Conservation (phyloP, 1,140 invertebrate genomes). For the Epicauta chinensis region DNA sequence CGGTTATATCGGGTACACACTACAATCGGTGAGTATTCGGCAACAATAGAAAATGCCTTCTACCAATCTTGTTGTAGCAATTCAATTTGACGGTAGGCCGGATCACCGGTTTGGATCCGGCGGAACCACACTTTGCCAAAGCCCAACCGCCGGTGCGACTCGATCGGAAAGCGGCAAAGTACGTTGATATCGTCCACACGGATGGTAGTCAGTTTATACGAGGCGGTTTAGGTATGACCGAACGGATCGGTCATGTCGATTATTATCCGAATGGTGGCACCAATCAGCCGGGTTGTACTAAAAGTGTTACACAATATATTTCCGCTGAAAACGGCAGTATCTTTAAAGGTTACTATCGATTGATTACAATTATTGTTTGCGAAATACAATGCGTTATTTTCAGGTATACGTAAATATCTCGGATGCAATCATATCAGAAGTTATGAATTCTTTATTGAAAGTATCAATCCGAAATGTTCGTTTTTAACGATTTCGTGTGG, state of each 20-base stretch:
- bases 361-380: no score
- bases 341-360: no score
- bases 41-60: not conserved
- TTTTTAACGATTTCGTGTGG: slow-evolving; percentile 71
- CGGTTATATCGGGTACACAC: slow-evolving; percentile 72
- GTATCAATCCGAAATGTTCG: slow-evolving; percentile 66
- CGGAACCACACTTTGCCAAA: slow-evolving; percentile 85
- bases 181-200: slow-evolving; percentile 84
- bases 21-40: slow-evolving; percentile 49
- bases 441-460: slow-evolving; percentile 80
- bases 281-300: slow-evolving; percentile 78
- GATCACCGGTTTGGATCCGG: slow-evolving; percentile 65
- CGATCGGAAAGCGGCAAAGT: slow-evolving; percentile 76
- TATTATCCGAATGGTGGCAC: slow-evolving; percentile 86
- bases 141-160: slow-evolving; percentile 73
- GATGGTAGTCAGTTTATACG: slow-evolving; percentile 75
- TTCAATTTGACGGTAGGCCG: slow-evolving; percentile 60
- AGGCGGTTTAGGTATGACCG: slow-evolving; percentile 73
- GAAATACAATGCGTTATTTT: no score
- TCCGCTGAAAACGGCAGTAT: slow-evolving; percentile 58
- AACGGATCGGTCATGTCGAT: slow-evolving; percentile 78
- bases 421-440: slow-evolving; percentile 82
- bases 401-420: slow-evolving; percentile 67
- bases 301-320: slow-evolving; percentile 62
- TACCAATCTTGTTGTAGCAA: slow-evolving; percentile 40